Percentiles rank a stretch among this genome's conserved stretches.
Conservation (phyloP, 2,113 vertebrate species). For the Callocephalon fimbriatum region DNA sequence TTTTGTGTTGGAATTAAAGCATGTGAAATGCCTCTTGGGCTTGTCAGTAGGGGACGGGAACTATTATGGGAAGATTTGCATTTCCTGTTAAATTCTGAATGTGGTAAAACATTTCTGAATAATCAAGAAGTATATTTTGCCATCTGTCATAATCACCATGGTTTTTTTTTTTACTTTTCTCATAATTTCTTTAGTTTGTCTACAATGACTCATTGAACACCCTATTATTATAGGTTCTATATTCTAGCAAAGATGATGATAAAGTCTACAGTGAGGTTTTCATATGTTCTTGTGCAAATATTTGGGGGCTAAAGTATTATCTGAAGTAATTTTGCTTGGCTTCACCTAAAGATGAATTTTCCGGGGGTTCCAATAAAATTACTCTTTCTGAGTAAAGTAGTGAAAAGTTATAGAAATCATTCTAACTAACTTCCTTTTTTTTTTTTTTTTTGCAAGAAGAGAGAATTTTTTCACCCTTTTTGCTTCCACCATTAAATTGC, state of each 20-base stretch:
- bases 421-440: neutral
- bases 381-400: neutral
- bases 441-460: neutral
- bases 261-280: neutral
- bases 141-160: neutral
- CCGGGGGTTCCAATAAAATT: neutral
- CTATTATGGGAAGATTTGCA: neutral
- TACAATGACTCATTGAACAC: neutral
- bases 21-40: neutral
- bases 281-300: neutral
- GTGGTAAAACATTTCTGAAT: neutral
- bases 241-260: neutral
- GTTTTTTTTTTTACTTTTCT: neutral
- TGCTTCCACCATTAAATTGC: neutral
- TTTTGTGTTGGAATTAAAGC: neutral
- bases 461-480: neutral
- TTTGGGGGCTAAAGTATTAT: neutral
- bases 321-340: neutral
- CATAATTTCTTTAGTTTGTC: neutral
- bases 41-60: neutral
- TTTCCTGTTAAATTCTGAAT: slow-evolving; percentile 7
- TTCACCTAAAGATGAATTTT: neutral
- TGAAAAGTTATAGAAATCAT: neutral
- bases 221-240: neutral
- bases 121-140: slow-evolving; percentile 20